These are phyloP conservation scores for Venusia cambrica DNA, from an alignment of 2,888 invertebrate genomes.

Conservation along the genomic window DNA sequence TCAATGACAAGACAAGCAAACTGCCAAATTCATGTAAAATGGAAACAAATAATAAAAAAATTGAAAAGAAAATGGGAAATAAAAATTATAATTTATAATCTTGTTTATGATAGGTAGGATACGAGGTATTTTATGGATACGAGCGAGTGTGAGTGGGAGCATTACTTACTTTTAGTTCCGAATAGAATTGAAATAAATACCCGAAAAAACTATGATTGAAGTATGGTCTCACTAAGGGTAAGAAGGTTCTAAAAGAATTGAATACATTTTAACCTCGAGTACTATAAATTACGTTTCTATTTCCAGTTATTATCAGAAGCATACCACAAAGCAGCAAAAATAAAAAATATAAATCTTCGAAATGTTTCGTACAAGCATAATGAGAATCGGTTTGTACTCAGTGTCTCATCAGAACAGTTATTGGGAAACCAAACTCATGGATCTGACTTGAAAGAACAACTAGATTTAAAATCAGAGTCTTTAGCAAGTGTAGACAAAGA, in stretches of 20 bases:
- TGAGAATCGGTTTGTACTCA: slow-evolving; percentile 47
- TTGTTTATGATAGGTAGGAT: no score
- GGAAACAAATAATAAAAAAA: no score
- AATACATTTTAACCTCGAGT: slow-evolving; percentile 7
- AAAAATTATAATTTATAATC: no score
- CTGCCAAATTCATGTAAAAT: no score
- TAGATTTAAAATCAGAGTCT: slow-evolving; percentile 21
- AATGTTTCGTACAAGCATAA: slow-evolving; percentile 52
- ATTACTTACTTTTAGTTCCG: no score
- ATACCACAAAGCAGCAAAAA: slow-evolving; percentile 29
- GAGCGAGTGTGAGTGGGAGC: no score
- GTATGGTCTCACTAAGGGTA: slow-evolving; percentile 20
- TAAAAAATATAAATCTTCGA: slow-evolving; percentile 38
- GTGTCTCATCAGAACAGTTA: slow-evolving; percentile 27
- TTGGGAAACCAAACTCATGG: slow-evolving; percentile 14
- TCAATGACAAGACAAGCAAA: no score
- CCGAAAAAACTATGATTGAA: no score
- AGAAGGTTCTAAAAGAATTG: background rate
- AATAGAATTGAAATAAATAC: no score
- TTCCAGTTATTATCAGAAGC: slow-evolving; percentile 40
- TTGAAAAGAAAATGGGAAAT: no score
- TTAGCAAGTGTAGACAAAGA: slow-evolving; percentile 46
- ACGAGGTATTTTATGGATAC: no score
- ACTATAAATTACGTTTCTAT: slow-evolving; percentile 3
- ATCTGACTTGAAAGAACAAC: slow-evolving; percentile 3